Conservation (phyloP, 2,113 vertebrate genomes). For the Callorhinus ursinus region DNA sequence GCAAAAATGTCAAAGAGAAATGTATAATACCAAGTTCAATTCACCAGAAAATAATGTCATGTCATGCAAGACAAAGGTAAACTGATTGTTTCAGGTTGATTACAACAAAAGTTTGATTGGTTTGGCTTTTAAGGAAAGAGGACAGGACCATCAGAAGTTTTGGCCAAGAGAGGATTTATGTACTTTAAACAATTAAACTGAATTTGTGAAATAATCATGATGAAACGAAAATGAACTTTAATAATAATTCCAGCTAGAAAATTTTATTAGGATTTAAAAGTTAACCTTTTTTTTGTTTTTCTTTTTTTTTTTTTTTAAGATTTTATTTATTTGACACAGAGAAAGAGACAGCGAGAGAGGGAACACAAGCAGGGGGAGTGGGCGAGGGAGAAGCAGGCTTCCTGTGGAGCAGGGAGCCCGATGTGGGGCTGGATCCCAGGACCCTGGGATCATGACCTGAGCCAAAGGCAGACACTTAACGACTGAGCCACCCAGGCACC, state of each 20-base stretch:
- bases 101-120: background rate
- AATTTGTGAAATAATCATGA: background rate
- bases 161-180: background rate
- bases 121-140: background rate
- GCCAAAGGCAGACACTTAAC: too few species aligned
- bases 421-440: too few species aligned
- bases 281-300: background rate
- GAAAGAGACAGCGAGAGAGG: too few species aligned
- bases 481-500: too few species aligned
- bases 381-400: too few species aligned
- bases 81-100: background rate
- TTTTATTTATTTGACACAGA: too few species aligned
- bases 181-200: background rate
- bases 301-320: too few species aligned
- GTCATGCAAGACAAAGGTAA: background rate
- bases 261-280: background rate
- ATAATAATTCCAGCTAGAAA: background rate
- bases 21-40: background rate
- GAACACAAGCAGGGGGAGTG: too few species aligned
- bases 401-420: too few species aligned
- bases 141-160: background rate
- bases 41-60: background rate
- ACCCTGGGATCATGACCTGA: too few species aligned
- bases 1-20: background rate
- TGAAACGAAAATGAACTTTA: background rate